Percentiles rank a stretch among this genome's conserved stretches.
phyloP scores from a whole-genome alignment of 2,797 vertebrate species.

The Pipistrellus nathusii region DNA sequence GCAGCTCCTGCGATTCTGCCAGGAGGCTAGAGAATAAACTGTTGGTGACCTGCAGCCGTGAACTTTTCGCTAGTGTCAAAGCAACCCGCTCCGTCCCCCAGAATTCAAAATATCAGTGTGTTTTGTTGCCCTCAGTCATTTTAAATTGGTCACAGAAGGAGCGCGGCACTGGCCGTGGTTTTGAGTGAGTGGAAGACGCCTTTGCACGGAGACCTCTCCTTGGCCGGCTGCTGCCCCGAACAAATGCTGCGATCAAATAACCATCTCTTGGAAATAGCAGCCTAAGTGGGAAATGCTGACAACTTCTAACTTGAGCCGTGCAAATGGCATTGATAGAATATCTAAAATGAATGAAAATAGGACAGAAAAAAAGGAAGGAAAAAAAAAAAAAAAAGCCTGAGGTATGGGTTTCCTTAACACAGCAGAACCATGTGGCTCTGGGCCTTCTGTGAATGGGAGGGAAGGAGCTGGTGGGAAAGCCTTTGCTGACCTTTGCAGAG shows the following conservation, averaged over 20 bases:
- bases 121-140: slow-evolving; percentile 24
- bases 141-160: slow-evolving; percentile 62
- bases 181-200: background rate
- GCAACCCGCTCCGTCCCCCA: background rate
- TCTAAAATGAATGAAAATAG: slow-evolving; percentile 76
- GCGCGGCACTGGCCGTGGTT: background rate
- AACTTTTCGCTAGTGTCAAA: background rate
- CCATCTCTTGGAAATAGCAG: slow-evolving; percentile 74
- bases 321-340: slow-evolving; percentile 84
- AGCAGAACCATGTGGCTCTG: slow-evolving; percentile 54
- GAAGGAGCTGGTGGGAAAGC: background rate
- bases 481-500: slow-evolving; percentile 77
- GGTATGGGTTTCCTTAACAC: slow-evolving; percentile 73
- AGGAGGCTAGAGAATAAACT: background rate
- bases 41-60: background rate
- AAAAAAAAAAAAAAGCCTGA: slow-evolving; percentile 4
- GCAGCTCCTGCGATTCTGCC: background rate
- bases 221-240: slow-evolving; percentile 76
- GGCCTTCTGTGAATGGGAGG: slow-evolving; percentile 3
- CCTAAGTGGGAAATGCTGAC: slow-evolving; percentile 84
- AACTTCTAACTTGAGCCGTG: slow-evolving; percentile 67
- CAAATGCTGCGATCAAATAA: slow-evolving; percentile 78
- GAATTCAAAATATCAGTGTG: slow-evolving; percentile 42
- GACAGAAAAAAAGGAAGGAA: slow-evolving; percentile 57
- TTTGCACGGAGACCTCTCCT: background rate